Evolutionary conservation across 2,888 invertebrate genomes (phyloP).

Genomic region (Nephrotoma guestfalica): DNA sequence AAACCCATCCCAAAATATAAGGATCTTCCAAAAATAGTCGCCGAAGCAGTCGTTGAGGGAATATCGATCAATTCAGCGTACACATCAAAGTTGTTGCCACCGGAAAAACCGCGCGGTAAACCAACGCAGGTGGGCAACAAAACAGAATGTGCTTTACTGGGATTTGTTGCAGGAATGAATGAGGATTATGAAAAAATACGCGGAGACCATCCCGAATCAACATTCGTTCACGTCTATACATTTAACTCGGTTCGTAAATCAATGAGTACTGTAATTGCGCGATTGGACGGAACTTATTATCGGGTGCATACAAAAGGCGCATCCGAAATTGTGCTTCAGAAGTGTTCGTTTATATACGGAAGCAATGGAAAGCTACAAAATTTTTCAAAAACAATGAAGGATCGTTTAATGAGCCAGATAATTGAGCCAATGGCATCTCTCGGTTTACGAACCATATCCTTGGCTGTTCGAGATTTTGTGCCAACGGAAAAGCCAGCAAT

Average conservation of each 20-base stretch:
- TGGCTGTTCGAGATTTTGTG: constrained; percentile 91
- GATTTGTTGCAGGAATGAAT: constrained; percentile 80
- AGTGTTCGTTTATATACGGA: constrained; percentile 91
- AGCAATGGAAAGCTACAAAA: constrained; percentile 82
- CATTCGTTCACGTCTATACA: constrained; percentile 86
- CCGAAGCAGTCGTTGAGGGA: constrained; percentile 68
- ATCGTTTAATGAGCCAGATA: constrained; percentile 77
- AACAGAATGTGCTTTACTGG: constrained; percentile 94
- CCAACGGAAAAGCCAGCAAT: constrained; percentile 71
- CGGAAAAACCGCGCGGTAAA: constrained; percentile 58
- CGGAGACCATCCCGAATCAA: constrained; percentile 83
- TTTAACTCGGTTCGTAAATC: constrained; percentile 99
- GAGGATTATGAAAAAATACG: constrained; percentile 87
- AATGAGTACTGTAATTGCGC: constrained; percentile 92
- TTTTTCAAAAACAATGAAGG: constrained; percentile 87
- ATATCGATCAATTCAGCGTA: constrained; percentile 94
- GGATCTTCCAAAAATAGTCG: constrained; percentile 71
- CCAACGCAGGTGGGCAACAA: constrained; percentile 98
- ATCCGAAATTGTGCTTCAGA: constrained; percentile 96
- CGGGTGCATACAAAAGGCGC: constrained; percentile 95
- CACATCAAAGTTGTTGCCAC: constrained; percentile 77
- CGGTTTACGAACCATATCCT: constrained; percentile 90
- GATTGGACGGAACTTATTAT: constrained; percentile 60
- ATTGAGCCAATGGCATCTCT: constrained; percentile 98
- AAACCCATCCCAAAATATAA: constrained; percentile 77